Evolutionary conservation across 2,113 vertebrate species (phyloP).

Genomic region (Delphinus delphis): DNA sequence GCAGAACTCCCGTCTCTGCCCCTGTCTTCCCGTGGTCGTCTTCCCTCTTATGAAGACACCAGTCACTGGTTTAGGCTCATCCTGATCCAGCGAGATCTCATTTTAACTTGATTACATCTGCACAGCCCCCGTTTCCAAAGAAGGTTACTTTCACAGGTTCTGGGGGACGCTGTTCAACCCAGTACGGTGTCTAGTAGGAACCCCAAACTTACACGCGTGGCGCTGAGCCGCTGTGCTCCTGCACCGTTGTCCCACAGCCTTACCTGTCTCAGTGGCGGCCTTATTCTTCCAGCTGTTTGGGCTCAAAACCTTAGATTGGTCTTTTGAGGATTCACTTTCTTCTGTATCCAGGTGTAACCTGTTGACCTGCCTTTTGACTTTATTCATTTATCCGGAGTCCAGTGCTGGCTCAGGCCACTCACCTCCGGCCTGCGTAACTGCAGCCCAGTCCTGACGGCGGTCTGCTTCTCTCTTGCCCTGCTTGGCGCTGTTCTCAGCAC

Average conservation of each 20-base stretch:
- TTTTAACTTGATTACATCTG: neutral
- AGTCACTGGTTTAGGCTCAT: neutral
- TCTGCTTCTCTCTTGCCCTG: neutral
- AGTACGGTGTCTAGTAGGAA: neutral
- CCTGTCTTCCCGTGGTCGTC: neutral
- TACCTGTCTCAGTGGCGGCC: neutral
- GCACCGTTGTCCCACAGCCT: accelerated
- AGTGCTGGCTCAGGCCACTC: too few relatives aligned
- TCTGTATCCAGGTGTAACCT: neutral
- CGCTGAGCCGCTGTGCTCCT: too few relatives aligned
- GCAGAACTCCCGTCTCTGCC: too few relatives aligned
- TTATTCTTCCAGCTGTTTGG: neutral
- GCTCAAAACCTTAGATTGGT: too few relatives aligned
- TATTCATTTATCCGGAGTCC: too few relatives aligned
- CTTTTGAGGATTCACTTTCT: neutral
- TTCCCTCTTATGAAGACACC: neutral
- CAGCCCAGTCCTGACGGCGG: too few relatives aligned
- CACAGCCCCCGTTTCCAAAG: neutral
- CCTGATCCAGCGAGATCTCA: neutral
- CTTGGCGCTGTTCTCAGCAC: neutral
- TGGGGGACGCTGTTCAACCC: neutral
- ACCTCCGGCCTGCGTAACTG: neutral
- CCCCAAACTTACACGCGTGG: accelerated
- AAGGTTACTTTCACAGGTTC: neutral
- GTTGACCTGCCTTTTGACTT: neutral